Evolutionary conservation across 2,113 vertebrate species (phyloP).

Genomic region (Empidonax alnorum): DNA sequence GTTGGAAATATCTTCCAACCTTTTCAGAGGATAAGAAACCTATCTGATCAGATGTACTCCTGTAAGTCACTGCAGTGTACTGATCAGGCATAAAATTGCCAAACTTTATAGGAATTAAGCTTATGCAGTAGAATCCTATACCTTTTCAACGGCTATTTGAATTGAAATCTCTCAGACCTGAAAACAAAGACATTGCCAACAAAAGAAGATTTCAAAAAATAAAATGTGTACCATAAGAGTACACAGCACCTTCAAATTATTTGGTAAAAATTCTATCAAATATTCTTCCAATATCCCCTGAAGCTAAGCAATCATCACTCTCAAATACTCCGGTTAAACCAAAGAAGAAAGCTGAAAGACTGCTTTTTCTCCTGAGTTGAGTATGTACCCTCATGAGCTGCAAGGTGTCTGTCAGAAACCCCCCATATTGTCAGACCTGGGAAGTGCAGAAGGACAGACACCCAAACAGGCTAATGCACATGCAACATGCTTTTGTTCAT

Average conservation of each 20-base stretch:
- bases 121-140: neutral
- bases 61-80: neutral
- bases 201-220: neutral
- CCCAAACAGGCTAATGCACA: neutral
- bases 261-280: neutral
- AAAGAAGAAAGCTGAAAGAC: neutral
- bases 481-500: neutral
- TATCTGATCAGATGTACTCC: neutral
- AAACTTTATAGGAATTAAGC: neutral
- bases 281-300: neutral
- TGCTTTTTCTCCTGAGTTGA: neutral
- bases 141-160: neutral
- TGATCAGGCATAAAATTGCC: neutral
- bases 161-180: neutral
- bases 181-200: neutral
- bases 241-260: neutral
- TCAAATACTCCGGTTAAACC: neutral
- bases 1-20: neutral
- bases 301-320: neutral
- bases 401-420: neutral
- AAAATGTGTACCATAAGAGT: rapidly evolving
- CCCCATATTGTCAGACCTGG: neutral
- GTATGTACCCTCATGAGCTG: neutral
- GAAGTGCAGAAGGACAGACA: neutral
- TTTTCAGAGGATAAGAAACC: neutral